These are phyloP conservation scores for Brachyopa scutellaris DNA, from an alignment of 2,888 invertebrate species.

Conservation along the genomic window DNA sequence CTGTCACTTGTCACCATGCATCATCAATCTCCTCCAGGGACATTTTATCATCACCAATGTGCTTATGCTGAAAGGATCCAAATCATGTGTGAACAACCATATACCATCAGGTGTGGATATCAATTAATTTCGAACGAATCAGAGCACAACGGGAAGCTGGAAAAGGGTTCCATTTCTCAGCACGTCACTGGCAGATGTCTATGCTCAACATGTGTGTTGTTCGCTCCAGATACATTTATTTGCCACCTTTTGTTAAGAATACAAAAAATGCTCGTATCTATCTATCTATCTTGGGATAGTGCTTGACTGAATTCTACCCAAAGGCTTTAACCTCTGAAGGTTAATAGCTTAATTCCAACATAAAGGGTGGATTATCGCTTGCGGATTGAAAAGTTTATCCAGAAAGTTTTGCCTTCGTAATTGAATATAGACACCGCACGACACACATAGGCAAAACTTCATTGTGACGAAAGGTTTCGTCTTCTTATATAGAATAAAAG, in stretches of 20 bases:
- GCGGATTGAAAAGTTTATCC: conserved; percentile 32
- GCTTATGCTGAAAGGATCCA: conserved; percentile 44
- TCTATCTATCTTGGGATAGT: not conserved
- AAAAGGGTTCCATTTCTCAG: conserved; percentile 29
- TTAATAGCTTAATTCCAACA: not conserved
- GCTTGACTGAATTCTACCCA: not conserved
- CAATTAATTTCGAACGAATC: conserved; percentile 58
- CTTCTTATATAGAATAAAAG: not conserved
- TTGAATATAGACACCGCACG: conserved; percentile 4
- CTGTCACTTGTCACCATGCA: conserved; percentile 16
- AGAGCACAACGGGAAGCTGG: conserved; percentile 20
- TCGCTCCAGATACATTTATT: conserved; percentile 30
- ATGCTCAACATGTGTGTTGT: conserved; percentile 10
- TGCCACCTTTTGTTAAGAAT: conserved; percentile 1
- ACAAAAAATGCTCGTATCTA: too few species aligned
- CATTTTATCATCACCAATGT: conserved; percentile 45
- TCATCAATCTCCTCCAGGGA: conserved; percentile 51
- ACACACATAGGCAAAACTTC: too few species aligned
- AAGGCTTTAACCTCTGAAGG: not conserved
- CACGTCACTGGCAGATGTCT: conserved; percentile 51
- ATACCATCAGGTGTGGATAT: conserved; percentile 28
- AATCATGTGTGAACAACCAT: conserved; percentile 43
- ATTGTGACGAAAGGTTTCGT: not conserved
- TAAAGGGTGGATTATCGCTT: not conserved
- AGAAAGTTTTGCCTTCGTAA: conserved; percentile 27